Evolutionary conservation across 2,113 vertebrate species (phyloP), one percentile per base, ranked within the genome.

Genomic region (Hippocampus guttulatus): DNA sequence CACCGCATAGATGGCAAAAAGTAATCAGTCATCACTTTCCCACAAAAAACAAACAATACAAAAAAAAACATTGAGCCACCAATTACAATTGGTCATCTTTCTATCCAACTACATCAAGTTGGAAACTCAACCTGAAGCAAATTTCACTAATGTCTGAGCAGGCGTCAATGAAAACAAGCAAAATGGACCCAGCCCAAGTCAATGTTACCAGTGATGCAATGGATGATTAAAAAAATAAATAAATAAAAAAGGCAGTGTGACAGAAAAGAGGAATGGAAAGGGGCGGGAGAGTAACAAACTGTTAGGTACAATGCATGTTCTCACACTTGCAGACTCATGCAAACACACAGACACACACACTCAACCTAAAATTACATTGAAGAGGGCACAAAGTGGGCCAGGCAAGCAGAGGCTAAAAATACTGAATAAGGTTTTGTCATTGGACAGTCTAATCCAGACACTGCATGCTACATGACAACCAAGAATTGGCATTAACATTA

Each of bases 301-400:
- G 23, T 58, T 58, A 58, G 55, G 25, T 21, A 41, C 40, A 41
- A 65, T 43, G 21, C 62, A 41, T 40, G 40, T 11, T 38, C 62
- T 43, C 41, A 43, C 41, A 43, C 41, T 10, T 12, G 2, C 45
- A 16, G 2, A 16, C 51, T 23, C 30, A 5, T 33, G 18, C 61
- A 40, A 30, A 33, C 45, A 67, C 41, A 47, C n/a, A 65, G 10
- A 12, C 20, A n/a, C 11, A 47, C 51, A 57, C 52, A 25, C 52
- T 25, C 4, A 23, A 54, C 74, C 81, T 87, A 81, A 83, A 83
- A 82, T 84, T 82, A 87, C 80, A 83, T 64, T 74, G 57, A 78
- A 74, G 72, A 77, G 85, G 81, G 70, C 77, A 84, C 79, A 82
- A 87, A 88, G 75, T 84, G 85, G 80, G 84, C 81, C 78, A 80